A percentile compares a stretch with the other conserved stretches of the same genome.
These are phyloP conservation scores for Gadopsis marmoratus DNA, from an alignment of 2,797 vertebrate species.

Conservation along the genomic window DNA sequence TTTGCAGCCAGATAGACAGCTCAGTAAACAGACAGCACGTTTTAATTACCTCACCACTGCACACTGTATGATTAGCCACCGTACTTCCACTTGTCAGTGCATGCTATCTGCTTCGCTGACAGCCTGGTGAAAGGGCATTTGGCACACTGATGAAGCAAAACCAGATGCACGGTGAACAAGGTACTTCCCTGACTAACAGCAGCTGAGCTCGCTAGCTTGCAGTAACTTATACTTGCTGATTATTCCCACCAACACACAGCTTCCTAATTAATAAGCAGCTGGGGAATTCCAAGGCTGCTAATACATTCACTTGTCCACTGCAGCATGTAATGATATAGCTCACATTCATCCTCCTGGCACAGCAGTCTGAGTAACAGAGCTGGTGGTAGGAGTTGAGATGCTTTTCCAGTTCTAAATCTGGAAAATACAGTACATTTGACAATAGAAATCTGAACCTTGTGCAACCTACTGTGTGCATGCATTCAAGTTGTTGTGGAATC, in stretches of 20 bases:
- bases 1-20: constrained; percentile 22
- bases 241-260: constrained; percentile 60
- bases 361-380: constrained; percentile 47
- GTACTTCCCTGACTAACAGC: constrained; percentile 53
- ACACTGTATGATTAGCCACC: constrained; percentile 49
- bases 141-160: constrained; percentile 51
- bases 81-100: constrained; percentile 53
- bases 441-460: constrained; percentile 33
- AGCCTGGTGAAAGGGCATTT: constrained; percentile 58
- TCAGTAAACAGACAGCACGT: constrained; percentile 24
- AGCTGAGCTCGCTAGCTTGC: constrained; percentile 49
- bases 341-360: constrained; percentile 53
- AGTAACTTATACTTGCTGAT: constrained; percentile 56
- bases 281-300: constrained; percentile 66
- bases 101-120: constrained; percentile 49
- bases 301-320: constrained; percentile 72
- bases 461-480: constrained; percentile 14
- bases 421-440: constrained; percentile 30
- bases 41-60: constrained; percentile 37
- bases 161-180: constrained; percentile 32
- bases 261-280: constrained; percentile 70
- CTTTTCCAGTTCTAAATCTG: constrained; percentile 20
- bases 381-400: constrained; percentile 42
- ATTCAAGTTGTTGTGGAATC: constrained; percentile 8
- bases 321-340: constrained; percentile 69